Evolutionary conservation across 23 tunicate species (phyloP).

Genomic region (Styela clava): DNA sequence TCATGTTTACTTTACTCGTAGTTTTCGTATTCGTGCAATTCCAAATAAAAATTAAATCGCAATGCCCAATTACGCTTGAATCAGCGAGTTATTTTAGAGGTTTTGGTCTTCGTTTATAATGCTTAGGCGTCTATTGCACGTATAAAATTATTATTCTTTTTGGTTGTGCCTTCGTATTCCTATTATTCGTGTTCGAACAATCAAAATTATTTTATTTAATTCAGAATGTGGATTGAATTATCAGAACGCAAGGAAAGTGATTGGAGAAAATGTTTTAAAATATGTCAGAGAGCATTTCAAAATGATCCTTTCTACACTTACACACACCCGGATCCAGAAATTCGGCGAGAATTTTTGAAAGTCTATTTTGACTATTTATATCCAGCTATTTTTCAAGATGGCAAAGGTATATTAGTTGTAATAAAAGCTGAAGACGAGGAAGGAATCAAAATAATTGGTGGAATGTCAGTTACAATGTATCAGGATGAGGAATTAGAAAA

Average conservation of each 20-base stretch:
- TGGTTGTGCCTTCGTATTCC: too few relatives aligned
- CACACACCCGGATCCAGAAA: background rate
- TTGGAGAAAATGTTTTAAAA: background rate
- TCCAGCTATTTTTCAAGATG: background rate
- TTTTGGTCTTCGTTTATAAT: too few relatives aligned
- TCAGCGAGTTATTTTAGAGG: too few relatives aligned
- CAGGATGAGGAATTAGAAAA: background rate
- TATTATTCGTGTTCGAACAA: too few relatives aligned
- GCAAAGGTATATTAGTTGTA: background rate
- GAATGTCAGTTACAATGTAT: background rate
- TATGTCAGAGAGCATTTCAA: background rate
- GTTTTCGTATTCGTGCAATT: too few relatives aligned
- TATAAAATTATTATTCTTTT: too few relatives aligned
- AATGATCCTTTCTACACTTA: background rate
- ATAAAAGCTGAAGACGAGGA: background rate
- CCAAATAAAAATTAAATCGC: too few relatives aligned
- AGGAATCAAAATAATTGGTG: background rate
- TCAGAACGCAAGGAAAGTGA: constrained; percentile 20
- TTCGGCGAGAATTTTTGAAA: background rate
- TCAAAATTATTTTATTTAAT: too few relatives aligned
- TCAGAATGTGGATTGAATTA: constrained; percentile 21
- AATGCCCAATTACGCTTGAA: too few relatives aligned
- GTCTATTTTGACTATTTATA: background rate
- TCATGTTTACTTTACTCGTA: too few relatives aligned
- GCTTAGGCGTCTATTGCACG: too few relatives aligned